Conservation (phyloP, 2,888 invertebrate genomes). For the Eilema caniola region DNA sequence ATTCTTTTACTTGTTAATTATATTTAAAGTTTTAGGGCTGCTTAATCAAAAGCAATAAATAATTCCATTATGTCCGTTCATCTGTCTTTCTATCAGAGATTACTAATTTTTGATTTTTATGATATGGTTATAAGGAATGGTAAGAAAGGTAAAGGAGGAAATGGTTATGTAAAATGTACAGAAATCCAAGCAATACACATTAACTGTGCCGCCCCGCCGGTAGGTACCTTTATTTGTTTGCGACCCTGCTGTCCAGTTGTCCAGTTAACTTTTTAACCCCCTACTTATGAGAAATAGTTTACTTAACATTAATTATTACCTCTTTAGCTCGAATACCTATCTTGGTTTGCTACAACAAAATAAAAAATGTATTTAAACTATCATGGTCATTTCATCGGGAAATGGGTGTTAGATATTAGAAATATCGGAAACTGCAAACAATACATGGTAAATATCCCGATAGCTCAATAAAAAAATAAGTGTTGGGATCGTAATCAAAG, state of each 20-base stretch:
- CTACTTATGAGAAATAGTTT: background rate
- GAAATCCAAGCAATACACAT: no score
- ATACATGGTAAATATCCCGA: no score
- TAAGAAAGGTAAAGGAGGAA: background rate
- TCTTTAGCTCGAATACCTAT: no score
- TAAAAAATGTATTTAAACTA: no score
- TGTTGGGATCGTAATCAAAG: conserved; percentile 16
- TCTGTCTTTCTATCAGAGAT: background rate
- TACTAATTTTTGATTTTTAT: no score
- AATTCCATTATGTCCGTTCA: background rate
- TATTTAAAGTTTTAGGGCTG: background rate
- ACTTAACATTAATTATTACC: background rate
- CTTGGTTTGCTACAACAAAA: background rate
- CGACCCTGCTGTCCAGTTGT: background rate
- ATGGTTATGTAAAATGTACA: background rate
- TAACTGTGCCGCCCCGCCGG: no score
- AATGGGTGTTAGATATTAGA: no score
- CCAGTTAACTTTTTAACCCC: background rate
- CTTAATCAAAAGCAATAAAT: background rate
- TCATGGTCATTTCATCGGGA: no score
- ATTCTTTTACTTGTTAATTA: background rate
- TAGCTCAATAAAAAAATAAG: no score
- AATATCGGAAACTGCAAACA: no score
- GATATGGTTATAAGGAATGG: no score
- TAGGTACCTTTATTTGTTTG: no score